Evolutionary conservation across 2,113 vertebrate genomes (phyloP), one percentile per base, ranked within the genome.

Genomic region (Eurystomus gularis): DNA sequence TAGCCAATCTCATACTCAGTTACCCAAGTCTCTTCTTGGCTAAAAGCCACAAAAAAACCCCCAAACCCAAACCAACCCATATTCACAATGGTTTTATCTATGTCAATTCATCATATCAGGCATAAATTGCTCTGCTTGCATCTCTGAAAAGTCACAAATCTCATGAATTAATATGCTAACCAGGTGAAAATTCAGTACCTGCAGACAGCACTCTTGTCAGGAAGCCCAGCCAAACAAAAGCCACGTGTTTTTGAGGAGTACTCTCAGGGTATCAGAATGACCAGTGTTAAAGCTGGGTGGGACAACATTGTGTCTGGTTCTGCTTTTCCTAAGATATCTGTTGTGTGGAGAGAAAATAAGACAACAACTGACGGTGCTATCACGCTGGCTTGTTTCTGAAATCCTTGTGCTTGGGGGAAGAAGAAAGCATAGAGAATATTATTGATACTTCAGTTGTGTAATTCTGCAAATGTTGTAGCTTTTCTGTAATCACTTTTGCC

Each of bases 401-500:
- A 96, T 65, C 46, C 46, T 94, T 88, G 60, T 91, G 78, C 96
- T 91, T 26, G 37, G 39, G 91, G 93, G 65, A 93, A 96, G 76
- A 96, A 91, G 69, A 84, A 92, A 95, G 48, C 54, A 90, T 57
- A 93, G 93, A 92, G 62, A 73, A 92, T 78, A 83, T 17, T 81
- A 33, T 35, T 77, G 82, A 54, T 64, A 51, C 90, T 91, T 96
- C 87, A 84, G 76, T 94, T 93, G 88, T 29, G 64, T 84, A 87
- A 92, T 48, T 86, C 70, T 95, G 70, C 35, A 93, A 94, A 91
- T 75, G 93, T 72, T 83, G 40, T 23, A 79, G 88, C 35, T 94
- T 96, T 97, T 96, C 81, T 95, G 91, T 95, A 97, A 97, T 97
- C 88, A 71, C 40, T 96, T 97, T 96, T 96, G 94, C 89, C 66